A percentile compares a stretch with the other conserved stretches of the same genome.
phyloP scores from a whole-genome alignment of 1,140 invertebrate genomes.

The Ptiloglossa arizonensis region DNA sequence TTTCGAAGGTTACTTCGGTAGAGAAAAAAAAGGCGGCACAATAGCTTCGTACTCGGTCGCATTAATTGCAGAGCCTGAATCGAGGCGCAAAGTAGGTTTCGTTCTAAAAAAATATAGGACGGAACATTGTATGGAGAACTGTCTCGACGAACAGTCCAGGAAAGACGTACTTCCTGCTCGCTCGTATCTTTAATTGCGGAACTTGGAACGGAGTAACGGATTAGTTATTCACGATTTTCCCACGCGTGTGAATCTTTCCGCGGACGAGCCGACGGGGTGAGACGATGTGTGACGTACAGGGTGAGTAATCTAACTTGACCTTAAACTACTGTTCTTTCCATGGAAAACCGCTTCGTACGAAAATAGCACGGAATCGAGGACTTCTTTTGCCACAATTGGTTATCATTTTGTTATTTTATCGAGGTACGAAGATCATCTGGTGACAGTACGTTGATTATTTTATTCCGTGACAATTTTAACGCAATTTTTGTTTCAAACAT shows the following conservation, averaged over 20 bases:
- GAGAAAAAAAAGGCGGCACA: slow-evolving; percentile 17
- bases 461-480: too few species aligned
- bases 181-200: slow-evolving; percentile 27
- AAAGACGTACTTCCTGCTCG: slow-evolving; percentile 35
- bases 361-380: too few species aligned
- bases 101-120: slow-evolving; percentile 23
- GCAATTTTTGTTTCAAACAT: too few species aligned
- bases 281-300: too few species aligned
- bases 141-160: slow-evolving; percentile 15
- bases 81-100: slow-evolving; percentile 33
- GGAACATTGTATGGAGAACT: slow-evolving; percentile 1
- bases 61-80: slow-evolving; percentile 54
- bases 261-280: neutral
- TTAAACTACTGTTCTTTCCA: too few species aligned
- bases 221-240: slow-evolving; percentile 3
- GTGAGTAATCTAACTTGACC: too few species aligned
- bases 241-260: slow-evolving; percentile 12
- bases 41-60: slow-evolving; percentile 41
- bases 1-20: slow-evolving; percentile 25
- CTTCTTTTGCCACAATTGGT: too few species aligned
- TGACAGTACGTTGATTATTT: too few species aligned
- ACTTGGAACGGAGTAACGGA: neutral
- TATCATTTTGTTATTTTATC: too few species aligned
- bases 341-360: too few species aligned
- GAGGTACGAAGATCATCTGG: too few species aligned